Evolutionary conservation across 2,113 vertebrate species (phyloP).

Genomic region (Pachycephala philippinensis): DNA sequence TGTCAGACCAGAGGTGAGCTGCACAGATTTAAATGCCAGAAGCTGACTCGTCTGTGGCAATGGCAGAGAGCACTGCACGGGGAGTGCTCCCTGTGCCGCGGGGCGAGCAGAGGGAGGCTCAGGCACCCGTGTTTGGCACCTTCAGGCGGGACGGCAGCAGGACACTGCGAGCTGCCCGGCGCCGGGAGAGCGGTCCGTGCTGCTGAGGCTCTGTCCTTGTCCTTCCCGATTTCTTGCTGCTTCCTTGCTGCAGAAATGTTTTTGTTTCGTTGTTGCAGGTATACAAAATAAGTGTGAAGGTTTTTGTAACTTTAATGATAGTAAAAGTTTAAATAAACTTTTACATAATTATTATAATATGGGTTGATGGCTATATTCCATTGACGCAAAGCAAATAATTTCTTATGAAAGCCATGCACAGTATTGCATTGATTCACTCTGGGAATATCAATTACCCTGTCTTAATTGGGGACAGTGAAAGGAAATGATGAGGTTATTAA

Average conservation of each 20-base stretch:
- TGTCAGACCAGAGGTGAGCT: background rate
- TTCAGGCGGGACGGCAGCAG: background rate
- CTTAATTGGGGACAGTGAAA: background rate
- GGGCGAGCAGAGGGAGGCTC: background rate
- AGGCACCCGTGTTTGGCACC: fast-evolving
- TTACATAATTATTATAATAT: background rate
- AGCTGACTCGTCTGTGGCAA: fast-evolving
- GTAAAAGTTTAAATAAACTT: background rate
- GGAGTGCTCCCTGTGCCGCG: fast-evolving
- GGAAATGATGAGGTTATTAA: background rate
- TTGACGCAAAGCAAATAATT: background rate
- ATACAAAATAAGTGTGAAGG: background rate
- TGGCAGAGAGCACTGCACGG: fast-evolving
- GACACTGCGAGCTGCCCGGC: fast-evolving
- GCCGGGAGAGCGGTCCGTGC: fast-evolving
- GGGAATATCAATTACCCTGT: background rate
- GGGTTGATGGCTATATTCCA: background rate
- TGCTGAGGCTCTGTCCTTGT: background rate
- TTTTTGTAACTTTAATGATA: background rate
- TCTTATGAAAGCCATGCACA: background rate
- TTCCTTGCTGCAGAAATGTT: background rate
- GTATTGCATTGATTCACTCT: background rate
- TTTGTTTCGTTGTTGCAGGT: background rate
- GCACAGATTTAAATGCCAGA: fast-evolving
- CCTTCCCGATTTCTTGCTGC: fast-evolving